These are phyloP conservation scores for Plutella xylostella DNA, from an alignment of 2,888 invertebrate genomes.

Conservation along the genomic window DNA sequence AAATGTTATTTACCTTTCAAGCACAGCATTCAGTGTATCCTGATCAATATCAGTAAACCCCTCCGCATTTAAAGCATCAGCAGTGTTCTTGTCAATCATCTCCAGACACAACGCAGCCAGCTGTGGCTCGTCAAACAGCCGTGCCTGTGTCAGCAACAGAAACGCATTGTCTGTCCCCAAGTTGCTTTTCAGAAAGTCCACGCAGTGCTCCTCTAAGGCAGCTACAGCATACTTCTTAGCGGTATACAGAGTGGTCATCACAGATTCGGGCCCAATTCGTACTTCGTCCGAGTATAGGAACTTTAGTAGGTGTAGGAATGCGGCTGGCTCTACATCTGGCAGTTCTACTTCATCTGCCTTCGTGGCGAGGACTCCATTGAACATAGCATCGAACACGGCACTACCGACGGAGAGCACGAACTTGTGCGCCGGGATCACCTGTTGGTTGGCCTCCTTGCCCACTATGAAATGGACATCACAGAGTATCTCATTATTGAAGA, in stretches of 20 bases:
- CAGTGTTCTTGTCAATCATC: slow-evolving; percentile 86
- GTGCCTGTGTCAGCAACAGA: slow-evolving; percentile 80
- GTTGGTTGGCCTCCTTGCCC: slow-evolving; percentile 75
- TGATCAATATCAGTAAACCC: slow-evolving; percentile 86
- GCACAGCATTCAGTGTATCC: slow-evolving; percentile 80
- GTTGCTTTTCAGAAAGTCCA: slow-evolving; percentile 80
- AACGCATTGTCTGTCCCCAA: slow-evolving; percentile 87
- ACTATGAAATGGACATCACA: slow-evolving; percentile 84
- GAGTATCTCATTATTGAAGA: slow-evolving; percentile 62
- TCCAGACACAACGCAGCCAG: slow-evolving; percentile 84
- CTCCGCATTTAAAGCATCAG: slow-evolving; percentile 82
- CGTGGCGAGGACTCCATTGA: slow-evolving; percentile 80
- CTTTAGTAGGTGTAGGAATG: slow-evolving; percentile 79
- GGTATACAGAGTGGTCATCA: slow-evolving; percentile 88
- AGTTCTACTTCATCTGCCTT: slow-evolving; percentile 79
- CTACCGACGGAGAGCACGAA: slow-evolving; percentile 85
- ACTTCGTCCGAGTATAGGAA: slow-evolving; percentile 86
- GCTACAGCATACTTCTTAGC: slow-evolving; percentile 91
- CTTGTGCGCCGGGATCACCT: slow-evolving; percentile 82
- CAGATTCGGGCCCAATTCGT: slow-evolving; percentile 85
- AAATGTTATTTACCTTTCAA: slow-evolving; percentile 61
- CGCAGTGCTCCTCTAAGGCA: slow-evolving; percentile 84
- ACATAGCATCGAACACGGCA: slow-evolving; percentile 90
- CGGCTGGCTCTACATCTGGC: slow-evolving; percentile 86
- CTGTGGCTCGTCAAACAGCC: slow-evolving; percentile 86